A percentile compares a stretch with the other conserved stretches of the same genome.
These are phyloP conservation scores for Arrhamphus sclerolepis DNA, from an alignment of 2,797 vertebrate genomes.

Conservation along the genomic window DNA sequence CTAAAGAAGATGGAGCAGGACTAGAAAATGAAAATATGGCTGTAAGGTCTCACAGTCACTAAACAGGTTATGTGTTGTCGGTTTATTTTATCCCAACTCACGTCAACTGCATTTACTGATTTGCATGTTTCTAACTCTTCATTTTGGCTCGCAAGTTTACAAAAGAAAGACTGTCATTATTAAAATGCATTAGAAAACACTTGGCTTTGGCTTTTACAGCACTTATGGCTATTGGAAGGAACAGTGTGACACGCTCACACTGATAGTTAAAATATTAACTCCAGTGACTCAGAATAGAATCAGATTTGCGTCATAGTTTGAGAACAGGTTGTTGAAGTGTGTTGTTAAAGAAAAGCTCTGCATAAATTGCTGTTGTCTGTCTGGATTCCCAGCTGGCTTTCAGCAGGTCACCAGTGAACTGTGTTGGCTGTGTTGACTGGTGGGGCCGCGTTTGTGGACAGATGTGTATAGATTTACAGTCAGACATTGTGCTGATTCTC, in stretches of 20 bases:
- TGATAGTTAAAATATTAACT: slow-evolving; percentile 7
- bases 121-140: too few species aligned
- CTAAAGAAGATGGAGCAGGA: too few species aligned
- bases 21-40: too few species aligned
- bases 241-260: neutral
- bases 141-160: too few species aligned
- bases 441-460: slow-evolving; percentile 28
- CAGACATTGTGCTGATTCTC: slow-evolving; percentile 71
- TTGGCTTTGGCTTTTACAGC: too few species aligned
- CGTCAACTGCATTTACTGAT: too few species aligned
- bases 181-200: neutral
- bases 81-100: too few species aligned
- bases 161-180: too few species aligned
- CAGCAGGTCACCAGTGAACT: slow-evolving; percentile 26
- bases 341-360: neutral
- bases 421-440: slow-evolving; percentile 21
- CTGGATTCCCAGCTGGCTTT: slow-evolving; percentile 10
- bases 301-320: slow-evolving; percentile 1
- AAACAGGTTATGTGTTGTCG: too few species aligned
- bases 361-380: neutral
- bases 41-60: too few species aligned
- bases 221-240: neutral
- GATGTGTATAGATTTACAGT: slow-evolving; percentile 66
- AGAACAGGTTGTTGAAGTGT: neutral
- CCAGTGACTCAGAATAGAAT: neutral